A percentile compares a stretch with the other conserved stretches of the same genome.
Conservation (phyloP, 2,797 vertebrate genomes). For the Pteropus rufus region DNA sequence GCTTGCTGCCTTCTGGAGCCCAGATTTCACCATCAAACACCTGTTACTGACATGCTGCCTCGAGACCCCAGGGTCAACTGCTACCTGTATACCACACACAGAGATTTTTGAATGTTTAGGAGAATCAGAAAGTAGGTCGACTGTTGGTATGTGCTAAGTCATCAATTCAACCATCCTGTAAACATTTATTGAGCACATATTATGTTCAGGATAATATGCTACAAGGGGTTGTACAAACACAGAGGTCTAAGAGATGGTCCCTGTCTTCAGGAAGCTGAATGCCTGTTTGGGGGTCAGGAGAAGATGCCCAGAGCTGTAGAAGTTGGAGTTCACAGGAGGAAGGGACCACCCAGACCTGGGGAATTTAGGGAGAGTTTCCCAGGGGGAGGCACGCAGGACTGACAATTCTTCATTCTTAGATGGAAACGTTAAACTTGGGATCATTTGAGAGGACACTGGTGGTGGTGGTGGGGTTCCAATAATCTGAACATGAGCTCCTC, state of each 20-base stretch:
- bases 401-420: not conserved
- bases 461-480: no score
- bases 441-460: not conserved
- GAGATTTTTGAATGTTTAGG: not conserved
- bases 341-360: not conserved
- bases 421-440: not conserved
- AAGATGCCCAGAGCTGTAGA: not conserved
- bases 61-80: not conserved
- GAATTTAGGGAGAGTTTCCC: not conserved
- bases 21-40: not conserved
- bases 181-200: not conserved
- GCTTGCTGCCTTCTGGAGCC: not conserved
- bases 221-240: not conserved
- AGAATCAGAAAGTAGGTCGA: not conserved
- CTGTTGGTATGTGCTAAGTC: not conserved
- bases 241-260: not conserved
- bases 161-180: not conserved
- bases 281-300: not conserved
- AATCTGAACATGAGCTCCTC: not conserved
- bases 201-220: not conserved
- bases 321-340: not conserved
- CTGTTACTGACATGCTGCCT: not conserved
- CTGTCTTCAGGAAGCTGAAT: not conserved
- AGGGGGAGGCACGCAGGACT: not conserved
- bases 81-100: not conserved